phyloP scores from a whole-genome alignment of 2,113 vertebrate species.

The Gambusia affinis region DNA sequence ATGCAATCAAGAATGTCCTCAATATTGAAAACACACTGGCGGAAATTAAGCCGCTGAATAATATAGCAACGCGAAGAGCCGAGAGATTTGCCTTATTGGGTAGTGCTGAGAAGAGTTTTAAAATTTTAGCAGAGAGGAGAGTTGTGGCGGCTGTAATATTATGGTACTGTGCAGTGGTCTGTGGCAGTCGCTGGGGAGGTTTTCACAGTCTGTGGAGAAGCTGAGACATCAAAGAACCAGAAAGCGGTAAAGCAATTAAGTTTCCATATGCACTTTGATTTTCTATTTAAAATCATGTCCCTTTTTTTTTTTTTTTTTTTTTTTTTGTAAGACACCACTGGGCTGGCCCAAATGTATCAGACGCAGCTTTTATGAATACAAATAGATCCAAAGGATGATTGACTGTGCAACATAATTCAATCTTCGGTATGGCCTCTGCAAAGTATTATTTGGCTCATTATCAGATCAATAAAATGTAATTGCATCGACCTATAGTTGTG shows the following conservation, averaged over 20 bases:
- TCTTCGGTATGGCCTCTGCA: not conserved
- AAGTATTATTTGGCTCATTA: conserved; percentile 19
- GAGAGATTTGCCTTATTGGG: conserved; percentile 23
- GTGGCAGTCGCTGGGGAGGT: conserved; percentile 6
- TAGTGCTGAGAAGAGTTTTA: conserved; percentile 10
- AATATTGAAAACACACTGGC: not conserved
- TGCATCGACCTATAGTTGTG: conserved; percentile 7
- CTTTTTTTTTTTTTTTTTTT: conserved; percentile 17
- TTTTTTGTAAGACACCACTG: conserved; percentile 4
- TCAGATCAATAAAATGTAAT: conserved; percentile 12
- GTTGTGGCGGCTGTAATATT: not conserved
- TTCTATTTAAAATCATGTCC: conserved; percentile 25
- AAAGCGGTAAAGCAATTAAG: conserved; percentile 26
- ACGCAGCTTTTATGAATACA: not conserved
- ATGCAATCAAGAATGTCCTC: conserved; percentile 1
- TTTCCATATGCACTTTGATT: conserved; percentile 27
- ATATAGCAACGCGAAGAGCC: conserved; percentile 5
- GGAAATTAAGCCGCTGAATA: not conserved
- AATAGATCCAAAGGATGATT: not conserved
- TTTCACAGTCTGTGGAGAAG: conserved; percentile 13
- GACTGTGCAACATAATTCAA: not conserved
- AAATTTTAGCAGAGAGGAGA: conserved; percentile 14
- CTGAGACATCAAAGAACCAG: conserved; percentile 28
- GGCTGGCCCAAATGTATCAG: not conserved
- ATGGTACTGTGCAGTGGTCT: conserved; percentile 3